Conservation (phyloP, 1,140 invertebrate species). For the Helicoverpa zea region DNA sequence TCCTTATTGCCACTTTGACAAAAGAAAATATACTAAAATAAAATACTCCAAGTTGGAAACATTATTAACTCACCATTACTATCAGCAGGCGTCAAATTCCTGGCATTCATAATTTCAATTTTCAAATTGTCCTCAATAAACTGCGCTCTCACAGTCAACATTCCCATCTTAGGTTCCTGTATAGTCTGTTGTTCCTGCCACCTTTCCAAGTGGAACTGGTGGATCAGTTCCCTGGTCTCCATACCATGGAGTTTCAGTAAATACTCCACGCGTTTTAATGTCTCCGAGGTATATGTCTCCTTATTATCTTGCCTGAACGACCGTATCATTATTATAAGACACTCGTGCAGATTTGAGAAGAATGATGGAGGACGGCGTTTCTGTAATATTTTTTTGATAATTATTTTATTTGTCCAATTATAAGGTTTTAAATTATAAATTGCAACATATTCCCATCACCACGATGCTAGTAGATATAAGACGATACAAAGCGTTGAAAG, state of each 20-base stretch:
- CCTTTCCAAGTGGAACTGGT: slow-evolving; percentile 93
- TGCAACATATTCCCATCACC: slow-evolving; percentile 45
- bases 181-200: slow-evolving; percentile 89
- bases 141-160: slow-evolving; percentile 90
- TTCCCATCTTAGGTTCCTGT: slow-evolving; percentile 89
- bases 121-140: slow-evolving; percentile 88
- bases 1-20: no score
- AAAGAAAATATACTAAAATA: no score
- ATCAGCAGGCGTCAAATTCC: slow-evolving; percentile 95
- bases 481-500: slow-evolving; percentile 12
- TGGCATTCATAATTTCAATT: slow-evolving; percentile 95
- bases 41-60: no score
- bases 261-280: slow-evolving; percentile 90
- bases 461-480: slow-evolving; percentile 38
- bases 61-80: slow-evolving; percentile 91
- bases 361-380: slow-evolving; percentile 94
- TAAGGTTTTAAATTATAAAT: background rate
- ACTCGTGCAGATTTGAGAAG: slow-evolving; percentile 95
- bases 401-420: background rate
- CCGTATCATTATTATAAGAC: slow-evolving; percentile 93
- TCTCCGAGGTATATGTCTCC: slow-evolving; percentile 85
- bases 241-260: slow-evolving; percentile 93
- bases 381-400: slow-evolving; percentile 81
- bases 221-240: slow-evolving; percentile 95
- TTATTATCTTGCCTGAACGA: slow-evolving; percentile 94